phyloP scores from a whole-genome alignment of 2,888 invertebrate species.

The Pseudoips prasinana region DNA sequence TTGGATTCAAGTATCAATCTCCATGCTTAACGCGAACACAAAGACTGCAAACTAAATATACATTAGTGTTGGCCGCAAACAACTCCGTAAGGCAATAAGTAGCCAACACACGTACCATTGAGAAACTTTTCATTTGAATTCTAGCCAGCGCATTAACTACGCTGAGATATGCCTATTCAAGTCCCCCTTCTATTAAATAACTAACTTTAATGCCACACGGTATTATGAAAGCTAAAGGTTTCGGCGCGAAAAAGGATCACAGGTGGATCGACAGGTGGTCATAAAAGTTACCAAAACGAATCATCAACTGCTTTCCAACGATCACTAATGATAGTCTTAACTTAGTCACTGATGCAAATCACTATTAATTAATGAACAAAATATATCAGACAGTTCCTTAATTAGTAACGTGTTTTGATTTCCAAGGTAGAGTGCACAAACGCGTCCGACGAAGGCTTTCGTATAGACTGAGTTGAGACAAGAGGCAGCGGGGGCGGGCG shows the following conservation, averaged over 20 bases:
- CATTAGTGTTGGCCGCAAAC: conserved; percentile 52
- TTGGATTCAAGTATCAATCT: conserved; percentile 46
- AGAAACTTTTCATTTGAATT: conserved; percentile 66
- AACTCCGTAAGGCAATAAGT: conserved; percentile 67
- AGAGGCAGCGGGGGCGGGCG: conserved; percentile 55
- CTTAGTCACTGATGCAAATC: conserved; percentile 32
- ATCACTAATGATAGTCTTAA: conserved; percentile 39
- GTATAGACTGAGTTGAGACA: conserved; percentile 56
- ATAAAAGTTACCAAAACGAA: conserved; percentile 36
- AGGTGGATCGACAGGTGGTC: conserved; percentile 59
- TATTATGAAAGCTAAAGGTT: conserved; percentile 30
- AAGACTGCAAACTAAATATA: conserved; percentile 65
- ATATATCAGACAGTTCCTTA: too few relatives aligned
- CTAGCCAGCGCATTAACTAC: conserved; percentile 38
- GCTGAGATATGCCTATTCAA: conserved; percentile 46
- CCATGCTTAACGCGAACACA: conserved; percentile 55
- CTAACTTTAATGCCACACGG: conserved; percentile 22
- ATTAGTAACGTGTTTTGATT: too few relatives aligned
- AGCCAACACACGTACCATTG: conserved; percentile 65
- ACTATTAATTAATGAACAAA: conserved; percentile 28
- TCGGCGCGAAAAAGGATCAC: conserved; percentile 62
- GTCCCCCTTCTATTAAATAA: conserved; percentile 22
- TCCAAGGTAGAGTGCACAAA: conserved; percentile 12
- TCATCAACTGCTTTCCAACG: conserved; percentile 43
- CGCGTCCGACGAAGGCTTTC: conserved; percentile 58